Conservation (phyloP, 2,888 invertebrate species). For the Peribatodes rhomboidaria region DNA sequence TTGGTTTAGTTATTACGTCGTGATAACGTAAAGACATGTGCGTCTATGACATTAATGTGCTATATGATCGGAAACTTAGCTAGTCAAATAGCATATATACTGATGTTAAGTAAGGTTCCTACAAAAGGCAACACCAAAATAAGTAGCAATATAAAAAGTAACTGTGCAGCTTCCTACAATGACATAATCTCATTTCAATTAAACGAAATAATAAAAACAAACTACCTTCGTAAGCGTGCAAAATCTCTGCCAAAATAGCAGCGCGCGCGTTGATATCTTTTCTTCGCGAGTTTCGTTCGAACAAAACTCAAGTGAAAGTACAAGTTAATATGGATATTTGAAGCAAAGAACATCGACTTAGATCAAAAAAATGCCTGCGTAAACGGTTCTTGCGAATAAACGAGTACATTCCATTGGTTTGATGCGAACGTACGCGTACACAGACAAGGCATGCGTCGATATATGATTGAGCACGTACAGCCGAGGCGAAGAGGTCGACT, state of each 20-base stretch:
- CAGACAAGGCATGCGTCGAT: conserved; percentile 45
- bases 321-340: conserved; percentile 18
- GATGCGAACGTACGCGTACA: conserved; percentile 45
- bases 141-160: background rate
- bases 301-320: conserved; percentile 37
- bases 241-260: conserved; percentile 16
- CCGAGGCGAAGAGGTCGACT: conserved; percentile 35
- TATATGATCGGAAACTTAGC: too few relatives aligned
- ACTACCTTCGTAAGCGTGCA: conserved; percentile 5
- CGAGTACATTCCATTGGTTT: conserved; percentile 48
- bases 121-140: background rate
- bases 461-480: conserved; percentile 58
- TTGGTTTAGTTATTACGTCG: too few relatives aligned
- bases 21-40: too few relatives aligned
- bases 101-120: background rate
- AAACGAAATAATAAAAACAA: background rate
- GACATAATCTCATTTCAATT: conserved; percentile 4
- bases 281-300: conserved; percentile 19
- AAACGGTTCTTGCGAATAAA: conserved; percentile 13
- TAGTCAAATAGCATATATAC: too few relatives aligned
- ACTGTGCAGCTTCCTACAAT: background rate
- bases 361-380: conserved; percentile 29
- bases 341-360: conserved; percentile 32
- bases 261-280: conserved; percentile 37
- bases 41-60: too few relatives aligned